Percentiles rank a stretch among this genome's conserved stretches.
Conservation (phyloP, 2,797 vertebrate genomes). For the Epinephelus awoara region DNA sequence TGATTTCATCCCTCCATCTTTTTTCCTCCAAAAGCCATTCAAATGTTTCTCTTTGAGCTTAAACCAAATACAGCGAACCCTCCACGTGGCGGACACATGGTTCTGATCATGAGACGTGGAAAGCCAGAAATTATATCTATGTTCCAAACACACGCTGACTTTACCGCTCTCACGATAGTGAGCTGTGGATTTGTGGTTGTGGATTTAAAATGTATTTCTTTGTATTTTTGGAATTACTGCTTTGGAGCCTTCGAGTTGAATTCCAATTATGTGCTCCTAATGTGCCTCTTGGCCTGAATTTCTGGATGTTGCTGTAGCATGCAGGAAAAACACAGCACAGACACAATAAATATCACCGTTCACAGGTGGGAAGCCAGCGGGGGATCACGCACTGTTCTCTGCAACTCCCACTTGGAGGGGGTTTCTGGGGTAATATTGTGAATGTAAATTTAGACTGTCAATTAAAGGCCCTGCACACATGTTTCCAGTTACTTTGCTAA, state of each 20-base stretch:
- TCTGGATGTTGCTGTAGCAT: too few species aligned
- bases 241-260: too few species aligned
- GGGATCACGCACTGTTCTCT: neutral
- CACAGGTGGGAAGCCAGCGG: neutral
- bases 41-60: conserved; percentile 37
- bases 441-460: too few species aligned
- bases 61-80: conserved; percentile 42
- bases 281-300: too few species aligned
- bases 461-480: too few species aligned
- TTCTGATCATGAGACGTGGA: conserved; percentile 68
- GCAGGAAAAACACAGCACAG: too few species aligned
- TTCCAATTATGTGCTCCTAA: too few species aligned
- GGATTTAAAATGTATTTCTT: neutral
- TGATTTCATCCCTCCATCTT: conserved; percentile 3
- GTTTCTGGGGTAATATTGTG: too few species aligned
- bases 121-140: conserved; percentile 56
- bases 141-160: conserved; percentile 41
- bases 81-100: conserved; percentile 79
- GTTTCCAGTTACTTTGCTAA: too few species aligned
- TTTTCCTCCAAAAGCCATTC: conserved; percentile 31
- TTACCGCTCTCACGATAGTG: neutral
- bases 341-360: neutral
- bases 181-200: neutral
- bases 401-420: too few species aligned
- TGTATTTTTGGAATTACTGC: too few species aligned